Evolutionary conservation across 2,797 vertebrate genomes (phyloP).

Genomic region (Cephalopachus bancanus): DNA sequence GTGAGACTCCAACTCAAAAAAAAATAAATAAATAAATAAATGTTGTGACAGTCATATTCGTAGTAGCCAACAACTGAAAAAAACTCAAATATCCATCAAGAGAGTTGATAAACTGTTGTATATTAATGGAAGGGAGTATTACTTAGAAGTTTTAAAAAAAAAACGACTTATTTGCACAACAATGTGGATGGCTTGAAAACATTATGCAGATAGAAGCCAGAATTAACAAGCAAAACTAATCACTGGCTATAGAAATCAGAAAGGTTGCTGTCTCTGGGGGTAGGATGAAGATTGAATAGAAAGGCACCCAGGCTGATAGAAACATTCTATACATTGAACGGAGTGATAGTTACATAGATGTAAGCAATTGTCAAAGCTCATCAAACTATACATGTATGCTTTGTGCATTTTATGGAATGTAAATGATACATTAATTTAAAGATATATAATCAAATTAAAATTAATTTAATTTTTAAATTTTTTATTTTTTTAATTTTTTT

Average conservation of each 20-base stretch:
- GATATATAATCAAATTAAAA: neutral
- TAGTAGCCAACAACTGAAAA: neutral
- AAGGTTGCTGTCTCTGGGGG: neutral
- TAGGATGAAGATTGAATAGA: neutral
- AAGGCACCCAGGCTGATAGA: neutral
- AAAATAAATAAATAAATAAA: too few relatives aligned
- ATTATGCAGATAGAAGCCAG: neutral
- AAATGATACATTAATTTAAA: neutral
- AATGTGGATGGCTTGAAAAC: neutral
- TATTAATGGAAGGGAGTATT: neutral
- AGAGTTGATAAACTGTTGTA: neutral
- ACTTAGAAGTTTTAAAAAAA: neutral
- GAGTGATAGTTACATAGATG: neutral
- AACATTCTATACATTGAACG: neutral
- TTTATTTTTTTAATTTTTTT: too few relatives aligned
- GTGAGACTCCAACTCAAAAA: too few relatives aligned
- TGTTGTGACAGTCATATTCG: neutral
- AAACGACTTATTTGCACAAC: neutral
- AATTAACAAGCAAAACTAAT: neutral
- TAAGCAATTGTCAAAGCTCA: neutral
- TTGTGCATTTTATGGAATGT: neutral
- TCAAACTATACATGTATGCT: neutral
- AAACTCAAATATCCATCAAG: neutral
- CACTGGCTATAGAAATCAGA: neutral
- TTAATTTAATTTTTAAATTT: neutral